Conservation (phyloP, 2,797 vertebrate genomes). For the Amphiprion clarkii region DNA sequence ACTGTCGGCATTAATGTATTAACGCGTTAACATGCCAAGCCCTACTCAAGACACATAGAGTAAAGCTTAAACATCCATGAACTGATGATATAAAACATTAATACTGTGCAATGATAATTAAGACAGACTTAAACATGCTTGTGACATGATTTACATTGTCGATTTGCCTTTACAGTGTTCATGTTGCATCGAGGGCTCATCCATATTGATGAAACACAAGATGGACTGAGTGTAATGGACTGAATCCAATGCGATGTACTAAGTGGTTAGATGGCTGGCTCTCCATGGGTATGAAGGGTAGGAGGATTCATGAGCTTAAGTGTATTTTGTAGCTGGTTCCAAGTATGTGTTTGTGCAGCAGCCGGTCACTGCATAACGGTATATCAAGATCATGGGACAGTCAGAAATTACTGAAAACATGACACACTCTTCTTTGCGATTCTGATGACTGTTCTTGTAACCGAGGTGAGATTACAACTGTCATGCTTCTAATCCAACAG, state of each 20-base stretch:
- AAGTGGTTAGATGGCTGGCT: slow-evolving; percentile 40
- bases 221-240: slow-evolving; percentile 47
- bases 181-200: slow-evolving; percentile 48
- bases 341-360: not conserved
- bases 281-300: slow-evolving; percentile 2
- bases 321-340: not conserved
- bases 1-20: too few species aligned
- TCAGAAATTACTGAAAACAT: not conserved
- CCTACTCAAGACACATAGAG: not conserved
- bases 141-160: slow-evolving; percentile 14
- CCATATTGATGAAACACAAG: slow-evolving; percentile 58
- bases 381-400: not conserved
- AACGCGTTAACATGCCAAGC: too few species aligned
- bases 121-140: not conserved
- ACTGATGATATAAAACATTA: not conserved
- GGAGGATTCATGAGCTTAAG: not conserved
- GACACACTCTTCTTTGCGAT: not conserved
- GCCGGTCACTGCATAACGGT: not conserved
- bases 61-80: not conserved
- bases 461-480: not conserved
- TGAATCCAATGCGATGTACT: slow-evolving; percentile 48
- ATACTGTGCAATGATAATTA: not conserved
- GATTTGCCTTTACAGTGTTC: slow-evolving; percentile 24
- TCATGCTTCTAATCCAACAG: slow-evolving; percentile 1
- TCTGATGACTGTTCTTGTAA: not conserved